A percentile compares a stretch with the other conserved stretches of the same genome.
These are phyloP conservation scores for Gasterosteus aculeatus DNA, from an alignment of 2,113 vertebrate species.

Conservation along the genomic window DNA sequence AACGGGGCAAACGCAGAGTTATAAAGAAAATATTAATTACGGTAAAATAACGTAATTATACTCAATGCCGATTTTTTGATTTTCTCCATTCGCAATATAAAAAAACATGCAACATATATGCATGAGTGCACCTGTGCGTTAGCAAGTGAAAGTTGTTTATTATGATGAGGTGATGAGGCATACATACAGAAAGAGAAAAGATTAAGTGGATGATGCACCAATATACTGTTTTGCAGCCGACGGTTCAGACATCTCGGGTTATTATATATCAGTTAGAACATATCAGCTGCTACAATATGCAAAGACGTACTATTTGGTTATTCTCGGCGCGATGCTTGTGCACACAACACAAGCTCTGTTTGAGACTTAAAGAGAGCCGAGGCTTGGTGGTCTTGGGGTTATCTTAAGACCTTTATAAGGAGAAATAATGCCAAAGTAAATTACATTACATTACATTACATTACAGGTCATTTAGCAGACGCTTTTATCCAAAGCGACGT, in stretches of 20 bases:
- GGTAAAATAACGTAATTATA: background rate
- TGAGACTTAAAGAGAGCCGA: background rate
- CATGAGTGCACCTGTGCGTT: constrained; percentile 4
- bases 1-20: background rate
- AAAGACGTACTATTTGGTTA: constrained; percentile 41
- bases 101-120: background rate
- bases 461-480: too few relatives aligned
- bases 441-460: too few relatives aligned
- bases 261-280: constrained; percentile 44
- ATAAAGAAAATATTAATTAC: constrained; percentile 13
- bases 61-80: constrained; percentile 3
- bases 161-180: constrained; percentile 39
- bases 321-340: constrained; percentile 37
- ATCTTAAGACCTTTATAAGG: constrained; percentile 31
- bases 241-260: constrained; percentile 27
- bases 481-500: too few relatives aligned
- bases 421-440: constrained; percentile 56
- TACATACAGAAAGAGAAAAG: constrained; percentile 39
- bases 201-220: constrained; percentile 13
- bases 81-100: constrained; percentile 7
- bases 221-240: constrained; percentile 32
- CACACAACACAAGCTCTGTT: constrained; percentile 52
- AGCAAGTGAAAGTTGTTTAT: constrained; percentile 55
- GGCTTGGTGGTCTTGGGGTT: constrained; percentile 25
- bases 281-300: constrained; percentile 47